phyloP scores from a whole-genome alignment of 2,888 invertebrate genomes.

The Thymelicus lineola region DNA sequence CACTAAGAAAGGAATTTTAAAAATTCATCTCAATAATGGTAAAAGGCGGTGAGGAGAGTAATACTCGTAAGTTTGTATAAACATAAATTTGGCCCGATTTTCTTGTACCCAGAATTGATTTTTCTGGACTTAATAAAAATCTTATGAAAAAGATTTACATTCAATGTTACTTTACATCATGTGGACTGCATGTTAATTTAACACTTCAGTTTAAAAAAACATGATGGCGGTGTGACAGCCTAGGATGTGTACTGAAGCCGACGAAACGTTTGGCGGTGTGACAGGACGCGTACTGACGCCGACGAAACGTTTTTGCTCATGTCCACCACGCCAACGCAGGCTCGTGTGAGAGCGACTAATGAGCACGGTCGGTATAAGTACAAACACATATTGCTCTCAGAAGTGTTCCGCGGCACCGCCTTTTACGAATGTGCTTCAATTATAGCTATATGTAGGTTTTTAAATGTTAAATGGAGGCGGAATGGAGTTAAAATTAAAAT shows the following conservation, averaged over 20 bases:
- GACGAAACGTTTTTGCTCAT: conserved; percentile 10
- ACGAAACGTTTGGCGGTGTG: conserved; percentile 9
- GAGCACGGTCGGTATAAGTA: conserved; percentile 16
- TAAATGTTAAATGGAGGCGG: conserved; percentile 4
- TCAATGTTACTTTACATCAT: too few relatives aligned
- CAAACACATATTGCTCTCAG: conserved; percentile 45
- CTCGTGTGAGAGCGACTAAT: conserved; percentile 17
- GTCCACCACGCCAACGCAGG: conserved; percentile 8
- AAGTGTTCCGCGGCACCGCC: conserved; percentile 1
- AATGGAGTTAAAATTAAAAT: conserved; percentile 1
- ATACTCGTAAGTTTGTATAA: too few relatives aligned
- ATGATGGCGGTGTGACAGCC: conserved; percentile 8
- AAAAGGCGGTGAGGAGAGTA: too few relatives aligned
- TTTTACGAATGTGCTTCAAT: not conserved
- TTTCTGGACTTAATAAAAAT: too few relatives aligned
- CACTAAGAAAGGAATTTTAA: too few relatives aligned
- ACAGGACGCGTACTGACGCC: conserved; percentile 5
- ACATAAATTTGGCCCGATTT: too few relatives aligned
- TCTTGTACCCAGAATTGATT: too few relatives aligned
- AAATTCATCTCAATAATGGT: too few relatives aligned
- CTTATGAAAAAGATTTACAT: too few relatives aligned
- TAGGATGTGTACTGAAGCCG: not conserved
- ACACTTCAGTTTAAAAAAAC: not conserved
- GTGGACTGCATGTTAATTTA: too few relatives aligned
- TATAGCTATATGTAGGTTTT: not conserved